phyloP scores from a whole-genome alignment of 2,113 vertebrate genomes.

The Aegotheles bennettii region DNA sequence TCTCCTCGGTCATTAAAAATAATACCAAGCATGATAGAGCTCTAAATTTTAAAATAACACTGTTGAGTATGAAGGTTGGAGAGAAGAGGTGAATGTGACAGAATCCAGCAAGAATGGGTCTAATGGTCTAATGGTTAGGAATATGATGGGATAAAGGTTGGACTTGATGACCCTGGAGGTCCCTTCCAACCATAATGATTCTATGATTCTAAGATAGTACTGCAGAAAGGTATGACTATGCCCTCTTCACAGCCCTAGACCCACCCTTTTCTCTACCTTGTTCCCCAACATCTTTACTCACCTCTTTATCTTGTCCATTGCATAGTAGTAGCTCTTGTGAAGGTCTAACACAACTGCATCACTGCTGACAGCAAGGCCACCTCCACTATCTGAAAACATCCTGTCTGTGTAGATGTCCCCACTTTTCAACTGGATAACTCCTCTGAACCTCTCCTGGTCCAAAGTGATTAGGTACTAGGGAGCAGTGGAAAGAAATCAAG shows the following conservation, averaged over 20 bases:
- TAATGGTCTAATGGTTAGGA: too few species aligned
- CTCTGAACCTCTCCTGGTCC: background rate
- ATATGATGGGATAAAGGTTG: too few species aligned
- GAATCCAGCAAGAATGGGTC: background rate
- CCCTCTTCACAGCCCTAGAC: background rate
- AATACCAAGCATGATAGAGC: background rate
- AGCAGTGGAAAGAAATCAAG: background rate
- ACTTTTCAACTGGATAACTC: background rate
- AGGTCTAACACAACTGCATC: background rate
- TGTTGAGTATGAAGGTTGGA: background rate
- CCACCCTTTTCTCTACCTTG: background rate
- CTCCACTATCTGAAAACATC: background rate
- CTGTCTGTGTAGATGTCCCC: too few species aligned
- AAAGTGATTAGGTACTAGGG: background rate
- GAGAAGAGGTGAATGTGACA: background rate
- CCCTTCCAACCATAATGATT: too few species aligned
- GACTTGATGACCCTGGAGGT: too few species aligned
- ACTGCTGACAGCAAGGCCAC: background rate
- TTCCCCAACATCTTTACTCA: background rate
- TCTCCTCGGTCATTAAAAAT: background rate
- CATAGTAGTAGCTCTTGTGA: too few species aligned
- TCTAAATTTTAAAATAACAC: background rate
- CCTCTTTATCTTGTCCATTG: background rate
- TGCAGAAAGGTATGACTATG: background rate
- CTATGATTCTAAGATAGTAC: too few species aligned